These are phyloP conservation scores for Lepeophtheirus nordmannii DNA, from an alignment of 2,888 invertebrate genomes.

Conservation along the genomic window DNA sequence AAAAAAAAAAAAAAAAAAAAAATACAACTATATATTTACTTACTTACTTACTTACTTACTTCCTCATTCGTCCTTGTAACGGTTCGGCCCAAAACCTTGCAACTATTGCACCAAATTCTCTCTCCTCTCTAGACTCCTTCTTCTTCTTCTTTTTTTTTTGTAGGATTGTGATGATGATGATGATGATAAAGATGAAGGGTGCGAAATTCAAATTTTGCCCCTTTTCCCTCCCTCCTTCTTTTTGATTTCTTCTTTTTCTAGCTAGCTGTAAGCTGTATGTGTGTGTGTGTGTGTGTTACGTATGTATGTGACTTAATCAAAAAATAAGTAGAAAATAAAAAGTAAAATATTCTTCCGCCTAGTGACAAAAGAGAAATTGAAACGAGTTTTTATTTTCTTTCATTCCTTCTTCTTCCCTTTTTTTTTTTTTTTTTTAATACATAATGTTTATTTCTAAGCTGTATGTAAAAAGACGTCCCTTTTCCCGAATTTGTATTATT, in stretches of 20 bases:
- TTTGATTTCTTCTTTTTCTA: slow-evolving; percentile 6
- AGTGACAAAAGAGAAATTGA: neutral
- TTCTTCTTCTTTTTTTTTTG: neutral
- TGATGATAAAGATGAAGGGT: too few species aligned
- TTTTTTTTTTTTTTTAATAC: too few species aligned
- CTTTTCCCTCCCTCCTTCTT: neutral
- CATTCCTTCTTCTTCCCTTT: too few species aligned
- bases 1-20: neutral
- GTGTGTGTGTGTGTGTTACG: too few species aligned
- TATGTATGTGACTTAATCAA: too few species aligned
- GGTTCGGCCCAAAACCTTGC: slow-evolving; percentile 9
- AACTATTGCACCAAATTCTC: slow-evolving; percentile 5
- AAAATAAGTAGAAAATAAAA: neutral
- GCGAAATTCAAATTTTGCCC: neutral
- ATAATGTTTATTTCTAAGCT: too few species aligned
- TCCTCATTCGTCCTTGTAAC: slow-evolving; percentile 2
- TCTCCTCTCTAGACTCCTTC: neutral
- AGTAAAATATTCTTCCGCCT: neutral
- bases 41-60: neutral
- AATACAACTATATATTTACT: neutral
- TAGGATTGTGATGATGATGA: too few species aligned
- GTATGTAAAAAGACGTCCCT: too few species aligned
- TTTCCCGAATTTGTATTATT: too few species aligned
- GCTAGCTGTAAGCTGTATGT: too few species aligned
- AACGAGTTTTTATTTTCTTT: too few species aligned